Evolutionary conservation across 2,888 invertebrate genomes (phyloP).

Genomic region (Mythimna lalbum): DNA sequence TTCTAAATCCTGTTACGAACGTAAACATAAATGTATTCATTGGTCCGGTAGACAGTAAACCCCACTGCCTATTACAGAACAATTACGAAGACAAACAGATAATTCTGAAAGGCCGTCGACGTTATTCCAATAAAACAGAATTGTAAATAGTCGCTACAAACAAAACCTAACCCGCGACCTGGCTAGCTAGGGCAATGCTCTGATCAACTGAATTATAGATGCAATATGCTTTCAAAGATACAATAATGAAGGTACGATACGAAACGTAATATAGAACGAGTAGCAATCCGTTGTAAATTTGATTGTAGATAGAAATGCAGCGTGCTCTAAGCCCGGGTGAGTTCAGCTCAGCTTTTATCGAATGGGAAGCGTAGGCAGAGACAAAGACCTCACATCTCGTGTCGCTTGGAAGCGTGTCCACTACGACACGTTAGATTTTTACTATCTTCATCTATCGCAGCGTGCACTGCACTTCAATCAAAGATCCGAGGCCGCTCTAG

Average conservation of each 20-base stretch:
- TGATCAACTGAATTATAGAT: slow-evolving; percentile 66
- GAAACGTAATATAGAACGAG: slow-evolving; percentile 71
- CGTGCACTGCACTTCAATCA: slow-evolving; percentile 84
- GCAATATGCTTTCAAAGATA: slow-evolving; percentile 67
- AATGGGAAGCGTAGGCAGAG: slow-evolving; percentile 75
- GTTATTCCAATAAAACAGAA: slow-evolving; percentile 62
- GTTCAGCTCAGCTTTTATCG: slow-evolving; percentile 73
- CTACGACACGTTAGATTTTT: slow-evolving; percentile 70
- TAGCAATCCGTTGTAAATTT: slow-evolving; percentile 79
- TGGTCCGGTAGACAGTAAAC: slow-evolving; percentile 9
- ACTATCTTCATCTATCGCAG: slow-evolving; percentile 79
- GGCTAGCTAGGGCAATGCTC: slow-evolving; percentile 64
- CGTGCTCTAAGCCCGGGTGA: slow-evolving; percentile 71
- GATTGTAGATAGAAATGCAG: slow-evolving; percentile 81
- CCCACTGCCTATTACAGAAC: slow-evolving; percentile 46
- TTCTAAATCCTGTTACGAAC: slow-evolving; percentile 29
- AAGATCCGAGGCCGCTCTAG: slow-evolving; percentile 87
- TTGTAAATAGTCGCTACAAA: slow-evolving; percentile 58
- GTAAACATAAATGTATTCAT: slow-evolving; percentile 31
- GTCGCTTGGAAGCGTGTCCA: slow-evolving; percentile 64
- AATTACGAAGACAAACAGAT: slow-evolving; percentile 62
- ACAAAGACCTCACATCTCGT: slow-evolving; percentile 77
- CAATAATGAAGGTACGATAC: slow-evolving; percentile 65
- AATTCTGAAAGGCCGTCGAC: slow-evolving; percentile 51
- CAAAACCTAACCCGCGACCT: slow-evolving; percentile 60